Percentiles rank a stretch among this genome's conserved stretches.
Conservation (phyloP, 2,888 invertebrate genomes). For the Cephus spinipes region DNA sequence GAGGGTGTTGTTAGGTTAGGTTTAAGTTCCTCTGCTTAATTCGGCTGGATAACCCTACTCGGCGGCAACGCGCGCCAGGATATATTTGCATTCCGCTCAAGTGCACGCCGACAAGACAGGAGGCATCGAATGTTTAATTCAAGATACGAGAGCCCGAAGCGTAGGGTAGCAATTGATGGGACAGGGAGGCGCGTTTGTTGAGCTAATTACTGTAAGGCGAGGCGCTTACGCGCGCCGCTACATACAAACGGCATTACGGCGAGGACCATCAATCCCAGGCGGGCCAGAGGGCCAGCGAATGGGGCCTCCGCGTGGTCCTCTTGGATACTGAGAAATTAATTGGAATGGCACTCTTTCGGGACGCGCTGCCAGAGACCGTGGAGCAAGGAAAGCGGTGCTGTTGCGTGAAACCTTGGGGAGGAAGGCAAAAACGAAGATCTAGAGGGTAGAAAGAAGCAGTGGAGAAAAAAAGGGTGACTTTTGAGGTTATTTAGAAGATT, state of each 20-base stretch:
- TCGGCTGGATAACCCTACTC: neutral
- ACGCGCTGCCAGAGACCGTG: neutral
- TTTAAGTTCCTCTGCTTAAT: neutral
- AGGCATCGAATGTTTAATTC: constrained; percentile 66
- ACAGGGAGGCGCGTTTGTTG: constrained; percentile 66
- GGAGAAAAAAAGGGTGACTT: neutral
- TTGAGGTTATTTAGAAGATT: neutral
- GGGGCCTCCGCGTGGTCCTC: neutral
- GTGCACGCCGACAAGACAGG: constrained; percentile 63
- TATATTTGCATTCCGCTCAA: constrained; percentile 58
- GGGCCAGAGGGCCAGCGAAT: constrained; percentile 22
- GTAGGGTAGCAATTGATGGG: constrained; percentile 66
- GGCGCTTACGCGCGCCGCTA: constrained; percentile 65
- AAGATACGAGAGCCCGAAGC: constrained; percentile 53
- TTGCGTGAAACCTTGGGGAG: neutral
- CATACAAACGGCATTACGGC: constrained; percentile 67
- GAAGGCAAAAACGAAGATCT: neutral
- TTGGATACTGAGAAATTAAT: neutral
- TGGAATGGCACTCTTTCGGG: neutral
- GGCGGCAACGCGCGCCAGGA: neutral
- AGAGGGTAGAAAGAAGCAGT: neutral
- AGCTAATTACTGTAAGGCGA: constrained; percentile 67
- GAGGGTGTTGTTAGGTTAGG: neutral
- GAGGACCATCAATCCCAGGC: constrained; percentile 61
- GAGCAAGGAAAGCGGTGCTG: neutral